Conservation (phyloP, 1,140 invertebrate genomes). For the Lerema accius region DNA sequence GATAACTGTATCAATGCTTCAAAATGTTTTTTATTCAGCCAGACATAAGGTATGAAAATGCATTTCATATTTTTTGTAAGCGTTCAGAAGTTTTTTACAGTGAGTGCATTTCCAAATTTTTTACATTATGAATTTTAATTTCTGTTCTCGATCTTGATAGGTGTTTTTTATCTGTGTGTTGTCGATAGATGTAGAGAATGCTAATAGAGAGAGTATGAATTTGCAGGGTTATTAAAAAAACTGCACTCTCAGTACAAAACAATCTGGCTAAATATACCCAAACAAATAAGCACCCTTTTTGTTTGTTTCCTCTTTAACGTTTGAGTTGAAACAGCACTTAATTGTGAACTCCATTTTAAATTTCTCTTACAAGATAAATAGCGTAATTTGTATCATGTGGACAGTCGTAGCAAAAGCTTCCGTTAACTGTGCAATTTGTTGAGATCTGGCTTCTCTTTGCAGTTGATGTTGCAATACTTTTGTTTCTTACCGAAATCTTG, state of each 20-base stretch:
- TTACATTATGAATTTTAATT: too few species aligned
- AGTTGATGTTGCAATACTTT: conserved; percentile 9
- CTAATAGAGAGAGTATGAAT: too few species aligned
- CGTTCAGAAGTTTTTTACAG: too few species aligned
- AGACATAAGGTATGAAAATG: conserved; percentile 6
- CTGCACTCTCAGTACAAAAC: too few species aligned
- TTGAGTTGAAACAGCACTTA: neutral
- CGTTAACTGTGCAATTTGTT: conserved; percentile 36
- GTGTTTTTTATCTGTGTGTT: too few species aligned
- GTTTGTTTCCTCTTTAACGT: neutral
- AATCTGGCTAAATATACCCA: too few species aligned
- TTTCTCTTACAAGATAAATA: conserved; percentile 28
- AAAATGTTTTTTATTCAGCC: neutral
- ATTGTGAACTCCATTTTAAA: neutral
- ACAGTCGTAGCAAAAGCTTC: conserved; percentile 26
- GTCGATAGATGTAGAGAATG: too few species aligned
- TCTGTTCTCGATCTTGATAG: too few species aligned
- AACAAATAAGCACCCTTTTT: too few species aligned
- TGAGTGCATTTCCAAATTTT: too few species aligned
- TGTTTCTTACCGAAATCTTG: neutral
- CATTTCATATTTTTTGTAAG: neutral
- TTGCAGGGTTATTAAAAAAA: too few species aligned
- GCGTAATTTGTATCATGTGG: conserved; percentile 40
- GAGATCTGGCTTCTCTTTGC: conserved; percentile 13
- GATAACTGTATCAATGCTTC: neutral